Base-by-base conservation (phyloP, 2,113 vertebrate species). In the Redunca redunca region DNA sequence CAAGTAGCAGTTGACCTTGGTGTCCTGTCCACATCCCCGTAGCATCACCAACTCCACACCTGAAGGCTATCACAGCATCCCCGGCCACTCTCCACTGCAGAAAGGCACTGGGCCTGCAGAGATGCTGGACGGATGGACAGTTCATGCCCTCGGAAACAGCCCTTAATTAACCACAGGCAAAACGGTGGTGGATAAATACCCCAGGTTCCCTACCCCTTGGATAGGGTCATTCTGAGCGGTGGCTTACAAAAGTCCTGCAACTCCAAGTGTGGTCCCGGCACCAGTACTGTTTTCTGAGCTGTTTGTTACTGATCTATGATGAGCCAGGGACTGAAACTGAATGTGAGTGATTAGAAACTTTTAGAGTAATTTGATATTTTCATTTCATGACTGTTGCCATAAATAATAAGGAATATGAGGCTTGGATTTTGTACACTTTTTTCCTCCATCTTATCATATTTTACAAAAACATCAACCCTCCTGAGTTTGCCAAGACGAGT, bases 1-100 rank as follows among this genome's bases (percentile, higher is more conserved):
- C 53, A 2, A 5, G 30, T 6, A 15, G 82, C 28, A 12, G n/a
- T 0, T 19, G 55, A 21, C 17, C 6, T 26, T 19, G 13, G 46
- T 2, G 7, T 43, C 71, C 30, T 0, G 0, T 23, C 25, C 25
- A 1, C 40, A 3, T 12, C 21, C 21, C 33, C 67, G 6, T 6
- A 5, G 11, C 28, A 4, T 52, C 23, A 6, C 4, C 3, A 67
- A 5, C 64, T 30, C 21, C 28, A 5, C 6, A 6, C 5, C 7
- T 5, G 28, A 16, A 15, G 21, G 12, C 36, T 9, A 46, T 13
- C n/a, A 0, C 17, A 25, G 60, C 7, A 3, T 30, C 50, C 36
- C 13, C 0, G 0, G 11, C 15, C 11, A 13, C 52, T 3, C 23
- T 46, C 36, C 43, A 2, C 33, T n/a, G 36, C 2, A 21, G 78